A percentile compares a stretch with the other conserved stretches of the same genome.
Conservation (phyloP, 2,113 vertebrate genomes). For the Dipodomys spectabilis region DNA sequence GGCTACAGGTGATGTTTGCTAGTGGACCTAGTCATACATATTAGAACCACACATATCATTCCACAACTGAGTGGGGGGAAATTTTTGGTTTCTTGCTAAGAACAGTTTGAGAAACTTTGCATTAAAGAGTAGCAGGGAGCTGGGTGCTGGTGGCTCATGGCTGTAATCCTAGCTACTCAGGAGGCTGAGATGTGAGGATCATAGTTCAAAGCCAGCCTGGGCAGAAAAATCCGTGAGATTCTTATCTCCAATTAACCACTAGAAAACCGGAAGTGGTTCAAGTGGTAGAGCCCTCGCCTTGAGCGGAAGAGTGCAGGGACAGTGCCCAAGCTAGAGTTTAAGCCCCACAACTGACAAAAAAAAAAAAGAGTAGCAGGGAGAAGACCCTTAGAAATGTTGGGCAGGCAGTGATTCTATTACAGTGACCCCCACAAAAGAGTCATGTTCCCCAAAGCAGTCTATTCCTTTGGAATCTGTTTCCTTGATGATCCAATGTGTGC, state of each 20-base stretch:
- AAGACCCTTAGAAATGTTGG: not conserved
- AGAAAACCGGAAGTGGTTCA: too few species aligned
- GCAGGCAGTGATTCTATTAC: not conserved
- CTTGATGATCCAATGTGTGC: conserved; percentile 7
- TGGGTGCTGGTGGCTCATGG: too few species aligned
- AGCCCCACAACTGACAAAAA: too few species aligned
- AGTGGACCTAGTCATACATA: not conserved
- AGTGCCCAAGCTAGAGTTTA: too few species aligned
- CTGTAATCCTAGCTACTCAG: too few species aligned
- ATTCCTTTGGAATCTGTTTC: conserved; percentile 39
- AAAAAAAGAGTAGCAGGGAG: not conserved
- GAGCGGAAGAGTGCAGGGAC: too few species aligned
- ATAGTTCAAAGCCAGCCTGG: too few species aligned
- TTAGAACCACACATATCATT: not conserved
- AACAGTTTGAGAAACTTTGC: conserved; percentile 1
- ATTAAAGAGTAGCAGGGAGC: not conserved
- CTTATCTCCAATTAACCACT: too few species aligned
- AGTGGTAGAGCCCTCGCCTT: too few species aligned
- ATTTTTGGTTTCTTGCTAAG: not conserved
- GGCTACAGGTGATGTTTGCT: not conserved
- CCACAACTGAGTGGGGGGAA: not conserved
- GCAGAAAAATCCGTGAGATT: too few species aligned
- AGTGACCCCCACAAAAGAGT: not conserved
- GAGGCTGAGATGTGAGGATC: too few species aligned
- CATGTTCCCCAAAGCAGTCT: not conserved